Evolutionary conservation across 2,797 vertebrate genomes (phyloP).

Genomic region (Phoxinus dragarum): DNA sequence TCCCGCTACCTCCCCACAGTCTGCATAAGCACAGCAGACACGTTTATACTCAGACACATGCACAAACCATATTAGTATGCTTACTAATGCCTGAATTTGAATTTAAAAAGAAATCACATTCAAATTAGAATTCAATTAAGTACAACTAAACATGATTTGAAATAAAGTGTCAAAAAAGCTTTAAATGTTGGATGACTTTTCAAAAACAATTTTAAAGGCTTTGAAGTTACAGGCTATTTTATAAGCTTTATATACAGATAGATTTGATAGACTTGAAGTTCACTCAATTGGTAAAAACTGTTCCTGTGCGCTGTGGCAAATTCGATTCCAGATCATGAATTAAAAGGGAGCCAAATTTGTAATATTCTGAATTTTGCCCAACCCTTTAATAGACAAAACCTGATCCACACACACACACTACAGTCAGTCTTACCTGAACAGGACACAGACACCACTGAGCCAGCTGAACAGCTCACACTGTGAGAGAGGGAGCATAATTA

Average conservation of each 20-base stretch:
- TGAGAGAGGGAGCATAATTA: not conserved
- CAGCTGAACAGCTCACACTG: constrained; percentile 54
- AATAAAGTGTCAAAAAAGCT: not conserved
- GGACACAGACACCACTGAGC: constrained; percentile 58
- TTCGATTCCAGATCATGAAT: too few species aligned
- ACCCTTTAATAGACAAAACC: not conserved
- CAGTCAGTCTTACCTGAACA: constrained; percentile 58
- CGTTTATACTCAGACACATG: not conserved
- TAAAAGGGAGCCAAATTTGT: not conserved
- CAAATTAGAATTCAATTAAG: not conserved
- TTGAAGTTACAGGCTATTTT: not conserved
- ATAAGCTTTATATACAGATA: not conserved
- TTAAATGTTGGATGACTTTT: not conserved
- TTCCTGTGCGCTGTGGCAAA: not conserved
- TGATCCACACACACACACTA: not conserved
- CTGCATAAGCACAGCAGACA: constrained; percentile 45
- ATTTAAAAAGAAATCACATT: not conserved
- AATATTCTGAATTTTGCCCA: not conserved
- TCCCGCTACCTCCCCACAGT: constrained; percentile 71
- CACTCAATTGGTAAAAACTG: too few species aligned
- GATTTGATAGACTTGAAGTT: not conserved
- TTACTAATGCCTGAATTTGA: not conserved
- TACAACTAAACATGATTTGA: not conserved
- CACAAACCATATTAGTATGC: not conserved
- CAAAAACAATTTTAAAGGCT: not conserved